Evolutionary conservation across 2,797 vertebrate species (phyloP).

Genomic region (Dermochelys coriacea): DNA sequence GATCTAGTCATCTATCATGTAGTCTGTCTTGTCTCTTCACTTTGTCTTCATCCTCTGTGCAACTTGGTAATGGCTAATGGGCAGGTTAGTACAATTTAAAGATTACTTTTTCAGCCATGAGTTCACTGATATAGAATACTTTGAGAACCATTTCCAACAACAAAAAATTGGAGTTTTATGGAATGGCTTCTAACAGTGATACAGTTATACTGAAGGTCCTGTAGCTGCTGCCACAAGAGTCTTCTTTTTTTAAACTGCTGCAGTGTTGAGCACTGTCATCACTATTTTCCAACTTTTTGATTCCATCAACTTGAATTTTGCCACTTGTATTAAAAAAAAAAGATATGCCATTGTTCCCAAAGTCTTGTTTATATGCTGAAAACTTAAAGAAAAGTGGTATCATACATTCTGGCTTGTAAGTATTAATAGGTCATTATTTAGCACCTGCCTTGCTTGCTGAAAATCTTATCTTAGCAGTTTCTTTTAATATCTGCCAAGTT

Average conservation of each 20-base stretch:
- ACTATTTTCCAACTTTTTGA: neutral
- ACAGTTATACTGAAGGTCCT: neutral
- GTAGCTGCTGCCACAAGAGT: neutral
- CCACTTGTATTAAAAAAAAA: neutral
- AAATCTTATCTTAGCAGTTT: conserved; percentile 9
- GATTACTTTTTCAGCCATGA: neutral
- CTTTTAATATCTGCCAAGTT: neutral
- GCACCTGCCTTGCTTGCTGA: neutral
- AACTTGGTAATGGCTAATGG: neutral
- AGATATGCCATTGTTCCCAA: neutral
- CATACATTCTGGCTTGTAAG: neutral
- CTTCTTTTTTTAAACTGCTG: neutral
- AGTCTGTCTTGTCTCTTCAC: neutral
- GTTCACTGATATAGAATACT: neutral
- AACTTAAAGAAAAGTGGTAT: neutral
- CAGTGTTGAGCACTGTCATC: neutral
- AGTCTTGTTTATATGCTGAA: neutral
- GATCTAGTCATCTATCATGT: neutral
- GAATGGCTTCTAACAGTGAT: neutral
- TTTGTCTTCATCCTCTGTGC: neutral
- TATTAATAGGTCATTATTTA: conserved; percentile 21
- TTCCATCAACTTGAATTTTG: neutral
- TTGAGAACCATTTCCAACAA: neutral
- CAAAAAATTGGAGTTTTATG: neutral
- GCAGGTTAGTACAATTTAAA: neutral